phyloP scores from a whole-genome alignment of 2,888 invertebrate genomes.

The Parthenolecanium corni region DNA sequence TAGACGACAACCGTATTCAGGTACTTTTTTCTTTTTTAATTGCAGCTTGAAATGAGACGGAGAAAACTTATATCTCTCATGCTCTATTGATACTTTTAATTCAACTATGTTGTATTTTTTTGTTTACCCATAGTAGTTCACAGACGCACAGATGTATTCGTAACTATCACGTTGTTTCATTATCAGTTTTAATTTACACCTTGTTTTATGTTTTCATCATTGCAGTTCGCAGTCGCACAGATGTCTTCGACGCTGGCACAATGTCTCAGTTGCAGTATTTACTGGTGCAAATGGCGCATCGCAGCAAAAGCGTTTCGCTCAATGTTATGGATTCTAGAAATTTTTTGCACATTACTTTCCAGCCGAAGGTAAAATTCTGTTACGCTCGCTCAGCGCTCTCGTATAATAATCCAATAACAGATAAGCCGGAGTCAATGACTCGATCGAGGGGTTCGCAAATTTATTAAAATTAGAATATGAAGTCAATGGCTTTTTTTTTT shows the following conservation, averaged over 20 bases:
- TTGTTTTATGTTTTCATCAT: no score
- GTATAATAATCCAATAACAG: background rate
- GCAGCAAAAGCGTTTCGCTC: constrained; percentile 12
- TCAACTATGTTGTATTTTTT: no score
- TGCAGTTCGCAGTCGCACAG: constrained; percentile 12
- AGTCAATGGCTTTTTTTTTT: background rate
- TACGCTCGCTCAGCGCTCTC: no score
- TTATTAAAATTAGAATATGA: background rate
- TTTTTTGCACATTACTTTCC: constrained; percentile 21
- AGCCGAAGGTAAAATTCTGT: constrained; percentile 12
- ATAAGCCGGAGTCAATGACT: background rate
- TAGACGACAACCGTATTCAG: constrained; percentile 78
- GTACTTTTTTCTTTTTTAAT: constrained; percentile 42
- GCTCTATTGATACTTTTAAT: background rate
- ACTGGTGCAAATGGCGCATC: constrained; percentile 17
- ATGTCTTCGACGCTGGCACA: constrained; percentile 18
- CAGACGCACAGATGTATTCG: no score
- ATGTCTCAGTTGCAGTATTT: constrained; percentile 25
- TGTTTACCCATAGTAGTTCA: no score
- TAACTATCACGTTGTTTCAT: no score
- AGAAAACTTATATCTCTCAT: background rate
- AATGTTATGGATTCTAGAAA: constrained; percentile 11
- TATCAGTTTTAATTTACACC: no score
- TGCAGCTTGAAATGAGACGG: no score
- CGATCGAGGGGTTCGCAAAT: background rate